Conservation (phyloP, 2,113 vertebrate species). For the Ginglymostoma cirratum region DNA sequence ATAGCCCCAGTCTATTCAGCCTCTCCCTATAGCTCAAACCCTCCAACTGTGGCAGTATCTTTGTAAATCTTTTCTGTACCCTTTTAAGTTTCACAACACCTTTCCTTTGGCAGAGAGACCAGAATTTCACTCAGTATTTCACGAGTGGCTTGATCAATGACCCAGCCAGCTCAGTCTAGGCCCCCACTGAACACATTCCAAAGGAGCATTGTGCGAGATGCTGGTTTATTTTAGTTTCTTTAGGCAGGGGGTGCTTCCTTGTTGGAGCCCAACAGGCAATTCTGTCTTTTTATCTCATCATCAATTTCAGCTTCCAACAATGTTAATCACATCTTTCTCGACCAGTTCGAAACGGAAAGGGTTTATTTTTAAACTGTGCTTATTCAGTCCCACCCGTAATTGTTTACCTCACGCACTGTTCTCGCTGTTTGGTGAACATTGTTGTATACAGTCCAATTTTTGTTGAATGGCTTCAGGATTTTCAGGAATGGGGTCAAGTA, state of each 20-base stretch:
- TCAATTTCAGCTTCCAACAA: background rate
- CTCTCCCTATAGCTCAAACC: no score
- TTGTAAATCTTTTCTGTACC: no score
- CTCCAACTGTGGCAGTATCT: no score
- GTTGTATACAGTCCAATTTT: background rate
- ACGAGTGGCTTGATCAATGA: no score
- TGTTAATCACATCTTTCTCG: constrained; percentile 1
- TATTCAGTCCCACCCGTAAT: background rate
- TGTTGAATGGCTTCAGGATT: background rate
- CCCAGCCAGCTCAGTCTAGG: background rate
- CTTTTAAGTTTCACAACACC: no score
- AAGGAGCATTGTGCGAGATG: background rate
- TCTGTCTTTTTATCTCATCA: constrained; percentile 21
- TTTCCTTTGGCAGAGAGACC: no score
- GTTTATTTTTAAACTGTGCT: constrained; percentile 9
- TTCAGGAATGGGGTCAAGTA: background rate
- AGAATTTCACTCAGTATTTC: no score
- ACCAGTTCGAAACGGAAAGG: background rate
- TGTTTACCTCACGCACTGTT: background rate
- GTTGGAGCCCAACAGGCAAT: background rate
- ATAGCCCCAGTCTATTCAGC: no score
- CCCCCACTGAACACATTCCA: background rate
- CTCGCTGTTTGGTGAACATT: background rate
- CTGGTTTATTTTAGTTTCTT: background rate
- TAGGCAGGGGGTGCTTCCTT: background rate